Conservation (phyloP, 2,888 invertebrate species). For the Chaitophorus viminalis region DNA sequence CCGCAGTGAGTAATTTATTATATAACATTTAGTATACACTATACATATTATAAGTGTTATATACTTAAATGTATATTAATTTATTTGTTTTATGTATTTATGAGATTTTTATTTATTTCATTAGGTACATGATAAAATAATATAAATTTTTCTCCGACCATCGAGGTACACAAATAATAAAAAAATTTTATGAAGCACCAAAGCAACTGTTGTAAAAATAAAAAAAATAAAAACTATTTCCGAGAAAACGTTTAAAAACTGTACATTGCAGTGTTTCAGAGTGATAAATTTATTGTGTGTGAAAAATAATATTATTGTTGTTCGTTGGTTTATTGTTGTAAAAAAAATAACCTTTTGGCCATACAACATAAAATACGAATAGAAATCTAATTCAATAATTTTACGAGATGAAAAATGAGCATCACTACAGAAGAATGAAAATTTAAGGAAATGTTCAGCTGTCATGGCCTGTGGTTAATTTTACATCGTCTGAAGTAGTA, state of each 20-base stretch:
- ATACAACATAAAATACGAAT: not conserved
- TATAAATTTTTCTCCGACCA: not conserved
- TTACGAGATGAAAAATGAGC: conserved; percentile 2
- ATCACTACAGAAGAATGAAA: not conserved
- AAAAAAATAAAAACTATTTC: not conserved
- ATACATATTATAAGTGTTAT: too few species aligned
- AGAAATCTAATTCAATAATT: conserved; percentile 31
- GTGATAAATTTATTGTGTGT: not conserved
- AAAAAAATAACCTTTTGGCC: not conserved
- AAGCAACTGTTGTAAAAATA: not conserved
- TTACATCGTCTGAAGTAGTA: not conserved
- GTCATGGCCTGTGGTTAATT: not conserved
- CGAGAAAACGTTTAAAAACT: not conserved
- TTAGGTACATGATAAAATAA: too few species aligned
- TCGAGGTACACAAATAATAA: not conserved
- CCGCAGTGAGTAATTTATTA: too few species aligned
- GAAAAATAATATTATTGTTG: not conserved
- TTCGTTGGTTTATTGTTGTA: not conserved
- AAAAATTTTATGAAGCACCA: not conserved
- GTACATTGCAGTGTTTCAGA: not conserved
- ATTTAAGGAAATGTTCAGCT: not conserved
- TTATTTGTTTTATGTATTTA: too few species aligned
- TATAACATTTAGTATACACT: too few species aligned
- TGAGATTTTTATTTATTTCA: too few species aligned
- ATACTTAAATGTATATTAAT: too few species aligned